phyloP scores from a whole-genome alignment of 64 coral and sea anemone species.

The Porites australiensis region DNA sequence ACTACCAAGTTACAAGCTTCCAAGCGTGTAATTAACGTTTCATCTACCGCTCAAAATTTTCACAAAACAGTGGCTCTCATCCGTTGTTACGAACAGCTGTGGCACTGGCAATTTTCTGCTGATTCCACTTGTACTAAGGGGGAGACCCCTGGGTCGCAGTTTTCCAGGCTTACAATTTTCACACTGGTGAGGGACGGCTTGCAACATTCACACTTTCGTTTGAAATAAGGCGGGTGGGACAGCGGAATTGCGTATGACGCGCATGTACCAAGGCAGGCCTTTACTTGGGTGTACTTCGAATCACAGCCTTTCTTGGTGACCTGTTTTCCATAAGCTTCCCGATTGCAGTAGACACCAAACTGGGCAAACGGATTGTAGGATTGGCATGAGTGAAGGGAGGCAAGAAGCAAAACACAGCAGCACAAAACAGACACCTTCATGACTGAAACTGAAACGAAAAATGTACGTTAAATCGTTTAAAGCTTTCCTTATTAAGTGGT shows the following conservation, averaged over 20 bases:
- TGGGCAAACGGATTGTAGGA: conserved; percentile 59
- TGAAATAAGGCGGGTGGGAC: conserved; percentile 49
- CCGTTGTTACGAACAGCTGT: conserved; percentile 3
- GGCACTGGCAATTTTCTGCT: conserved; percentile 40
- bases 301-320: conserved; percentile 48
- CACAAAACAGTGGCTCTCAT: background rate
- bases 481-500: background rate
- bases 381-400: conserved; percentile 14
- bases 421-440: background rate
- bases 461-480: background rate
- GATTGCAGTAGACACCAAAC: conserved; percentile 75
- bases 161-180: conserved; percentile 39
- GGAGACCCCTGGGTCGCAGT: conserved; percentile 42
- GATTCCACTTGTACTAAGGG: conserved; percentile 53
- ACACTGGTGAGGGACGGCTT: conserved; percentile 33
- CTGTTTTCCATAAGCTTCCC: conserved; percentile 31
- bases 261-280: conserved; percentile 78
- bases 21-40: background rate
- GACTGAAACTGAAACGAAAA: background rate
- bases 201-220: conserved; percentile 60
- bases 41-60: background rate
- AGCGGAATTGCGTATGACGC: conserved; percentile 58
- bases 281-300: conserved; percentile 28
- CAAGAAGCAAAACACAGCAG: background rate
- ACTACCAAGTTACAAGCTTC: background rate